Percentiles rank a stretch among this genome's conserved stretches.
These are phyloP conservation scores for Eilema caniola DNA, from an alignment of 2,888 invertebrate species.

Conservation along the genomic window DNA sequence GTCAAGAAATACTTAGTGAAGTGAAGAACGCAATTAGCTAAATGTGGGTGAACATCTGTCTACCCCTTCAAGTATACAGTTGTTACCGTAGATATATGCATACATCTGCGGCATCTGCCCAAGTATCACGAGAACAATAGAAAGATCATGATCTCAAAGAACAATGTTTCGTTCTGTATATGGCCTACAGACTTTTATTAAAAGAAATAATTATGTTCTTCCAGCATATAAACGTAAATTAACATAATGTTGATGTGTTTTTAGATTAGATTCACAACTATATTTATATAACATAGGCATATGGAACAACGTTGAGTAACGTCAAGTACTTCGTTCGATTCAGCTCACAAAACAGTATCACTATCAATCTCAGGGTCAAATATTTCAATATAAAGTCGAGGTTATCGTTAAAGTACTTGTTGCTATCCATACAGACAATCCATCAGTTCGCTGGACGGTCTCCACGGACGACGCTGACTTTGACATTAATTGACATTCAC, in stretches of 20 bases:
- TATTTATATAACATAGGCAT: neutral
- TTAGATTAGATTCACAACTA: neutral
- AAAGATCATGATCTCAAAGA: constrained; percentile 39
- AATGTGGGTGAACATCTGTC: neutral
- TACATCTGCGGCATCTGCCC: neutral
- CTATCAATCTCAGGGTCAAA: constrained; percentile 18
- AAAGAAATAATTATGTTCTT: constrained; percentile 5
- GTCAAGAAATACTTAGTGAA: neutral
- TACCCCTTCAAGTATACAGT: neutral
- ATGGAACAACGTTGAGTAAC: constrained; percentile 10
- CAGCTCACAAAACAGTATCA: constrained; percentile 19
- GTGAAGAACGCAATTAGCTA: neutral
- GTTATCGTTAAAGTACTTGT: constrained; percentile 43
- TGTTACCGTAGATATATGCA: neutral
- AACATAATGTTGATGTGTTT: neutral
- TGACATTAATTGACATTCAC: constrained; percentile 79
- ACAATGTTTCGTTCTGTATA: constrained; percentile 37
- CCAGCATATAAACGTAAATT: neutral
- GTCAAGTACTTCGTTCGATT: constrained; percentile 6
- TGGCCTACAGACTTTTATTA: constrained; percentile 34
- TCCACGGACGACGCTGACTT: constrained; percentile 60
- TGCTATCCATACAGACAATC: constrained; percentile 49
- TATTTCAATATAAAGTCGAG: constrained; percentile 20
- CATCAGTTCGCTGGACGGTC: constrained; percentile 52
- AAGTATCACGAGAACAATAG: constrained; percentile 42